Evolutionary conservation across 2,797 vertebrate species (phyloP).

Genomic region (Iguana delicatissima): DNA sequence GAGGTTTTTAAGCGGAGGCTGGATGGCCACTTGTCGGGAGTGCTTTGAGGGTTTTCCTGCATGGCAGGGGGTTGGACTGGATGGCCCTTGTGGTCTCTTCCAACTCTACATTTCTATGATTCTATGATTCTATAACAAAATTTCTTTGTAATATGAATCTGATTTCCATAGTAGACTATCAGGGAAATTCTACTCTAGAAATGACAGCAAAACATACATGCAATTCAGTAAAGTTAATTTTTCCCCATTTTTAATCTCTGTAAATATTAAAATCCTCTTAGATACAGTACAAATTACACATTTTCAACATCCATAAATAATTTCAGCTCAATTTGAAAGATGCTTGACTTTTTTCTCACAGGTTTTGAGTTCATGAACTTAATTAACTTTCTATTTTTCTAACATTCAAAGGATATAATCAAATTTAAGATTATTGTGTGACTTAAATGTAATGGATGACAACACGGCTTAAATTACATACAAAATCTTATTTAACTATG

Average conservation of each 20-base stretch:
- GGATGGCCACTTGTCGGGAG: too few species aligned
- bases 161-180: neutral
- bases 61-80: too few species aligned
- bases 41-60: too few species aligned
- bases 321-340: slow-evolving; percentile 42
- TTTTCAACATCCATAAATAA: slow-evolving; percentile 54
- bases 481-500: neutral
- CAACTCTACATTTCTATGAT: too few species aligned
- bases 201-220: slow-evolving; percentile 2
- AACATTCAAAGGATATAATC: neutral
- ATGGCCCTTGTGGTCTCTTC: too few species aligned
- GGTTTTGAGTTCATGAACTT: slow-evolving; percentile 43
- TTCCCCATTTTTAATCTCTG: slow-evolving; percentile 7
- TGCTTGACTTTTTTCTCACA: slow-evolving; percentile 25
- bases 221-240: neutral
- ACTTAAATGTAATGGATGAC: neutral
- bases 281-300: slow-evolving; percentile 13
- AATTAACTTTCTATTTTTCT: slow-evolving; percentile 30
- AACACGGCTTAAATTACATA: neutral
- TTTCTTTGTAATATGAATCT: slow-evolving; percentile 44
- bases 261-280: slow-evolving; percentile 47
- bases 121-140: too few species aligned
- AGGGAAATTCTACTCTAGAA: slow-evolving; percentile 35
- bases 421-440: neutral
- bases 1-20: too few species aligned